Evolutionary conservation across 2,113 vertebrate species (phyloP).

Genomic region (Toxotes jaculatrix): DNA sequence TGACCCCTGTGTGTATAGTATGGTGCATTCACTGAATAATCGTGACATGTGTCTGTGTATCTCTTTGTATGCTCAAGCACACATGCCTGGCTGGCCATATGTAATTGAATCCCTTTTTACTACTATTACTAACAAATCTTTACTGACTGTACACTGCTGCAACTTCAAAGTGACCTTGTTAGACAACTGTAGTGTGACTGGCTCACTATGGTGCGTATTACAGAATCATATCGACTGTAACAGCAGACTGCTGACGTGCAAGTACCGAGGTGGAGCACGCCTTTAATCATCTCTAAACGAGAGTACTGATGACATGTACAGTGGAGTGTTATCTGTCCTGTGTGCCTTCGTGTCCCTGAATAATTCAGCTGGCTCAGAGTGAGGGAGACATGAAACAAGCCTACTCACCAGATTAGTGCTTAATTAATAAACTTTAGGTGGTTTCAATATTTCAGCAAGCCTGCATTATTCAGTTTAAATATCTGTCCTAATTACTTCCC

Average conservation of each 20-base stretch:
- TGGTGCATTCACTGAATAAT: background rate
- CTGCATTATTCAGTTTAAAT: conserved; percentile 81
- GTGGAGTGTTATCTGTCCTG: conserved; percentile 62
- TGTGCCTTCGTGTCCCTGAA: conserved; percentile 60
- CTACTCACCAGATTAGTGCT: conserved; percentile 70
- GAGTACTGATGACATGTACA: conserved; percentile 59
- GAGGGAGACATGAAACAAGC: conserved; percentile 67
- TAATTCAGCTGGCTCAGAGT: conserved; percentile 66
- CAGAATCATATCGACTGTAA: conserved; percentile 56
- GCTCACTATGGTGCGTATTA: conserved; percentile 50
- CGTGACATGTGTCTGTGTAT: conserved; percentile 1
- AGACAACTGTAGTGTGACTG: conserved; percentile 59
- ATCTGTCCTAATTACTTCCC: conserved; percentile 81
- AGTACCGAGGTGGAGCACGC: conserved; percentile 42
- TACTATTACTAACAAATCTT: conserved; percentile 43
- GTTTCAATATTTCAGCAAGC: conserved; percentile 73
- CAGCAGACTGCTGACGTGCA: conserved; percentile 61
- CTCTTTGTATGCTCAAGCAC: conserved; percentile 38
- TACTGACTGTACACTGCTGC: conserved; percentile 52
- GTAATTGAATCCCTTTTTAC: conserved; percentile 62
- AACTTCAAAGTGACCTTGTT: conserved; percentile 77
- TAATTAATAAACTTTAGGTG: conserved; percentile 81
- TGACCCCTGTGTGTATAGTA: conserved; percentile 19
- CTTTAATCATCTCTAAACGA: conserved; percentile 77
- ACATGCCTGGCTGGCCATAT: conserved; percentile 48